phyloP scores from a whole-genome alignment of 1,140 invertebrate species.

The Drosophila obscura region DNA sequence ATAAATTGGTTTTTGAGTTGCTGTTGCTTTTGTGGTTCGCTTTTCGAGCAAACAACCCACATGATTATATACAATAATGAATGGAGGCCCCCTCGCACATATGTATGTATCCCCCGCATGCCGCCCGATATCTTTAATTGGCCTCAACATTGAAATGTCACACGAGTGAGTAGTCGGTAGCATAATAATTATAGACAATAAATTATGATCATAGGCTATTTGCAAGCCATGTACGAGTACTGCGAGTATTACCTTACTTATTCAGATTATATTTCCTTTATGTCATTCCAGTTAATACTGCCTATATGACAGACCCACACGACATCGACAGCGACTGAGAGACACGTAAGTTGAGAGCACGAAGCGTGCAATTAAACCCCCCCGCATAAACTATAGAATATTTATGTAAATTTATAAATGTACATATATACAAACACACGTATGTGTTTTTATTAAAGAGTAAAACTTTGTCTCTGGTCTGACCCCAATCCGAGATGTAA shows the following conservation, averaged over 20 bases:
- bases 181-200: conserved; percentile 48
- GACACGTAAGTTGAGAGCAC: conserved; percentile 58
- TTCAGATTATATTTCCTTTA: conserved; percentile 25
- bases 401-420: conserved; percentile 36
- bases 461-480: conserved; percentile 44
- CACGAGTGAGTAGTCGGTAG: conserved; percentile 22
- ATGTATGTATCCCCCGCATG: too few species aligned
- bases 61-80: conserved; percentile 30
- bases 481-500: conserved; percentile 35
- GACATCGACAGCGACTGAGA: conserved; percentile 51
- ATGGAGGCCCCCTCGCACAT: background rate
- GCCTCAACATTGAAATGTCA: conserved; percentile 67
- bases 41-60: conserved; percentile 41
- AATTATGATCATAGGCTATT: conserved; percentile 29
- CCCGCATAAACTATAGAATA: conserved; percentile 24
- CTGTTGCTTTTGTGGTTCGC: conserved; percentile 5
- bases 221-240: conserved; percentile 4
- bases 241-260: conserved; percentile 22
- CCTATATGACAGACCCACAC: conserved; percentile 68
- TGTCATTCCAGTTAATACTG: conserved; percentile 69
- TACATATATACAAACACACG: too few species aligned
- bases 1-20: conserved; percentile 49
- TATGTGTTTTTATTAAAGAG: conserved; percentile 4
- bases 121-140: conserved; percentile 50
- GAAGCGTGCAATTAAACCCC: conserved; percentile 47